Conservation (phyloP, 2,797 vertebrate species). For the Cottoperca gobio region DNA sequence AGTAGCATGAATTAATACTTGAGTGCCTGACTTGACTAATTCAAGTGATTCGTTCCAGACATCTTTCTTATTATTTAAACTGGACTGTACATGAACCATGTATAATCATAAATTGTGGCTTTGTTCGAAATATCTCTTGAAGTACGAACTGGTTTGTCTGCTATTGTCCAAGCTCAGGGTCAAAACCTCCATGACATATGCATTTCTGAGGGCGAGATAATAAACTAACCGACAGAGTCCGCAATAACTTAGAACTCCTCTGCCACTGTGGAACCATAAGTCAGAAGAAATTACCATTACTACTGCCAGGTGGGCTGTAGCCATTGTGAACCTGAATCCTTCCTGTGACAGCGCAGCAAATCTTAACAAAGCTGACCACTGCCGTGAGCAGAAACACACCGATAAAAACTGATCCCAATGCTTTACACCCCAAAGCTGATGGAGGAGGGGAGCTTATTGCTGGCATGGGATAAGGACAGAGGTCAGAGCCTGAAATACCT, state of each 20-base stretch:
- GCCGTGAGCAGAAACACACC: slow-evolving; percentile 4
- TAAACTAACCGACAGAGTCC: not conserved
- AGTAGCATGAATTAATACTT: too few relatives aligned
- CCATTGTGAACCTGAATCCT: not conserved
- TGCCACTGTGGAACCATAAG: not conserved
- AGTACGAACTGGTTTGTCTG: not conserved
- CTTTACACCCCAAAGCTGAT: slow-evolving; percentile 1
- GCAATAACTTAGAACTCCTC: not conserved
- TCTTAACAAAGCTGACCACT: not conserved
- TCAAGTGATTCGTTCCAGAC: not conserved
- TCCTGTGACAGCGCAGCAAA: not conserved
- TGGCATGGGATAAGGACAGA: slow-evolving; percentile 14
- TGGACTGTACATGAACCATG: not conserved
- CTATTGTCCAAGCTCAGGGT: not conserved
- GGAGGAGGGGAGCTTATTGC: slow-evolving; percentile 9
- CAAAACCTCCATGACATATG: not conserved
- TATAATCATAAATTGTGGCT: not conserved
- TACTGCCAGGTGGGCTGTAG: not conserved
- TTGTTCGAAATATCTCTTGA: not conserved
- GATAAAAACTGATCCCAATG: not conserved
- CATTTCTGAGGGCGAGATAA: not conserved
- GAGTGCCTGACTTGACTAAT: not conserved
- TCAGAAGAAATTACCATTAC: not conserved
- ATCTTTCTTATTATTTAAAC: not conserved
- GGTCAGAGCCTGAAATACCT: slow-evolving; percentile 16